These are phyloP conservation scores for Apodemus sylvaticus DNA, from an alignment of 2,113 vertebrate genomes.

Conservation along the genomic window DNA sequence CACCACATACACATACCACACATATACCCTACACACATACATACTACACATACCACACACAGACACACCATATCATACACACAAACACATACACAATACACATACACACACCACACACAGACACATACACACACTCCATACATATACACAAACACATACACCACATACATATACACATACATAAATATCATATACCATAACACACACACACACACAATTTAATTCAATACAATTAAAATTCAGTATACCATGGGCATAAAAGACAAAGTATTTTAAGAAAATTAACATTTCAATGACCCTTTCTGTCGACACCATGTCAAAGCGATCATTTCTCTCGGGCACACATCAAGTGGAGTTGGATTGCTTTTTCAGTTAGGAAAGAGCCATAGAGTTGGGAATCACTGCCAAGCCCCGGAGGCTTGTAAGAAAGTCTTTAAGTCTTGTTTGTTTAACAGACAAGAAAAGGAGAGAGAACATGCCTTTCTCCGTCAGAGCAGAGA, in stretches of 20 bases:
- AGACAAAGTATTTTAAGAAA: slow-evolving; percentile 25
- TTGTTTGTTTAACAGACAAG: not conserved
- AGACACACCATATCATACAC: not conserved
- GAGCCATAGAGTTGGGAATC: not conserved
- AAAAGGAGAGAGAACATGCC: not conserved
- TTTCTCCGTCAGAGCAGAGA: not conserved
- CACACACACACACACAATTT: not conserved
- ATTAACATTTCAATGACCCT: not conserved
- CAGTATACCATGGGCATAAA: not conserved
- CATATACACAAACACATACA: no score
- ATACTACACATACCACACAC: no score
- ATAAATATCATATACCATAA: not conserved
- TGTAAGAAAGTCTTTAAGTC: not conserved
- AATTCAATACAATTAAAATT: not conserved
- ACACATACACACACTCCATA: not conserved
- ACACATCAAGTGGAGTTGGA: not conserved
- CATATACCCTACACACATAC: not conserved
- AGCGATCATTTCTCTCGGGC: not conserved
- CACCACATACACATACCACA: no score
- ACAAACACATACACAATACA: no score
- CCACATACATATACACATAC: not conserved
- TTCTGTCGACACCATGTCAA: not conserved
- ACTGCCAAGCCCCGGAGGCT: not conserved
- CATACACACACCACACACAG: not conserved
- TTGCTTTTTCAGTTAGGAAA: slow-evolving; percentile 39